A percentile compares a stretch with the other conserved stretches of the same genome.
Conservation (phyloP, 2,888 invertebrate species). For the Pheosia tremula region DNA sequence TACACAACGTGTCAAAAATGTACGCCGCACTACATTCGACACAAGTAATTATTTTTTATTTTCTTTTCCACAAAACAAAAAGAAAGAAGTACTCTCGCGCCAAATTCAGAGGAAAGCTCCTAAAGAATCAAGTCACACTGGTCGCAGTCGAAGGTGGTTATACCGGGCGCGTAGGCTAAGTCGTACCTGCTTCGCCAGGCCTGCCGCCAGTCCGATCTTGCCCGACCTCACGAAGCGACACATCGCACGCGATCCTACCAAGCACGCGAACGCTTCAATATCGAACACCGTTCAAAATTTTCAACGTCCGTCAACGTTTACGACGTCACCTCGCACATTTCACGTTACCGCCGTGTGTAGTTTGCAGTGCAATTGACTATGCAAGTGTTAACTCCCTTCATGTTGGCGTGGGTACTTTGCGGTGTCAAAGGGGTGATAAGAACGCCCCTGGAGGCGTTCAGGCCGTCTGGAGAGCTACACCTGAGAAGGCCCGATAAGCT, state of each 20-base stretch:
- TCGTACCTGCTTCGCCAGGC: slow-evolving; percentile 76
- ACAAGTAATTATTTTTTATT: slow-evolving; percentile 3
- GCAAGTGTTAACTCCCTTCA: slow-evolving; percentile 72
- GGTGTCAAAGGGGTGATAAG: slow-evolving; percentile 73
- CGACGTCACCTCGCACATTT: slow-evolving; percentile 32
- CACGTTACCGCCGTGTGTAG: slow-evolving; percentile 32
- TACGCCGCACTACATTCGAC: slow-evolving; percentile 1
- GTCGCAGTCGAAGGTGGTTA: slow-evolving; percentile 73
- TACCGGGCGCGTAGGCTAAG: slow-evolving; percentile 80
- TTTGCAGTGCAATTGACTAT: slow-evolving; percentile 49
- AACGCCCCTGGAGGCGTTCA: slow-evolving; percentile 84
- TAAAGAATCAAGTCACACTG: slow-evolving; percentile 62
- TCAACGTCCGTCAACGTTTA: slow-evolving; percentile 31
- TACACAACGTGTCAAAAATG: neutral
- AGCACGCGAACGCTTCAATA: slow-evolving; percentile 43
- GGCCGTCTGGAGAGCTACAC: slow-evolving; percentile 75
- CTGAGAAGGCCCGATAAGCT: slow-evolving; percentile 78
- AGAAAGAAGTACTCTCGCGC: slow-evolving; percentile 25
- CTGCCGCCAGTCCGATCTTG: slow-evolving; percentile 73
- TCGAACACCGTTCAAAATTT: slow-evolving; percentile 46
- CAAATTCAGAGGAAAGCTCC: slow-evolving; percentile 46
- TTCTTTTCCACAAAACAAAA: slow-evolving; percentile 7
- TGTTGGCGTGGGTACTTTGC: slow-evolving; percentile 69
- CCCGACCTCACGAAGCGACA: slow-evolving; percentile 66
- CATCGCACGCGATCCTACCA: slow-evolving; percentile 54